Conservation (phyloP, 92 coral and sea anemone species). For the Heliopora coerulea region DNA sequence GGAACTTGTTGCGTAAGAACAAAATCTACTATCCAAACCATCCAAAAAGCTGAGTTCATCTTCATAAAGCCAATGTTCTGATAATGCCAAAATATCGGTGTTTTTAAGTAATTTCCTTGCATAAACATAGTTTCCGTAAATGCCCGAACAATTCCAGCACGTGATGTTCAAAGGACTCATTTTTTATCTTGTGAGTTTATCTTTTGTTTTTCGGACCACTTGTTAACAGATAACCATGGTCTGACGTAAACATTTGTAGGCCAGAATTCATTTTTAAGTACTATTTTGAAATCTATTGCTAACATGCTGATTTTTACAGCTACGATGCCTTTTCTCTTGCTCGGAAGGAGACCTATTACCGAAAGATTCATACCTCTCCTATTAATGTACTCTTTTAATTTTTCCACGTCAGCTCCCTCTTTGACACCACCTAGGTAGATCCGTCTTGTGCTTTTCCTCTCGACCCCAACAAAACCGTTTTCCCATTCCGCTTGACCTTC, state of each 20-base stretch:
- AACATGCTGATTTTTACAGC: background rate
- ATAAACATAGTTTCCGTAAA: too few relatives aligned
- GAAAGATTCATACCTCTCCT: background rate
- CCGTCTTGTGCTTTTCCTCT: too few relatives aligned
- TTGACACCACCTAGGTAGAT: background rate
- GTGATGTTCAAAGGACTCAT: background rate
- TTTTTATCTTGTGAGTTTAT: background rate
- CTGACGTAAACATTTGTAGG: background rate
- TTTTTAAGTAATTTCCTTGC: too few relatives aligned
- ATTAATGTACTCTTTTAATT: background rate
- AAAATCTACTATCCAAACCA: too few relatives aligned
- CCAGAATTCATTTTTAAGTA: background rate
- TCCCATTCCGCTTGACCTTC: too few relatives aligned
- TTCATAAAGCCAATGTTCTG: background rate
- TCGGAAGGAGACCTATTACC: background rate
- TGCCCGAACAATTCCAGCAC: constrained; percentile 8
- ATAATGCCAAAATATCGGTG: too few relatives aligned
- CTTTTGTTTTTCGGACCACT: background rate
- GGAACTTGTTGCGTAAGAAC: background rate
- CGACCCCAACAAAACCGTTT: background rate
- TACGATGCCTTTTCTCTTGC: background rate
- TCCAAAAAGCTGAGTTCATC: constrained; percentile 1
- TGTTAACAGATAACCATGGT: background rate
- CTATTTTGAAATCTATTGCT: background rate
- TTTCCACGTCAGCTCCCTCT: too few relatives aligned